phyloP scores from a whole-genome alignment of 2,888 invertebrate species.

The Parnassius glacialis region DNA sequence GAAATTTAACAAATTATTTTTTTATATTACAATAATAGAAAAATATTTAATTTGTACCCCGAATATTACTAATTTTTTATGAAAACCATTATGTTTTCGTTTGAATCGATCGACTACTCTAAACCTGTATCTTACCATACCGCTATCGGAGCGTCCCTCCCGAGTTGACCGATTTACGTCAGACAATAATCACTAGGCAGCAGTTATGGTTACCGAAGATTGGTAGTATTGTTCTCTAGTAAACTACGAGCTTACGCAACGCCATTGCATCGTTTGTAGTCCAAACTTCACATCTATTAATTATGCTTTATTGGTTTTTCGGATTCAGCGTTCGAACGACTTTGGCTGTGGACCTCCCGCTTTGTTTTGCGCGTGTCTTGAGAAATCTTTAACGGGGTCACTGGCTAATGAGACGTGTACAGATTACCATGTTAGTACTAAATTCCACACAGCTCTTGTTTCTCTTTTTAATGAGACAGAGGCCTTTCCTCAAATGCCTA shows the following conservation, averaged over 20 bases:
- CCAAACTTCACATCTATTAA: conserved; percentile 66
- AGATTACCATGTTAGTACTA: conserved; percentile 32
- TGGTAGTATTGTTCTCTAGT: conserved; percentile 42
- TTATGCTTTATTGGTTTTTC: conserved; percentile 57
- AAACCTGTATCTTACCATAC: conserved; percentile 8
- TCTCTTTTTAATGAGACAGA: conserved; percentile 17
- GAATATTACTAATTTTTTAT: no score
- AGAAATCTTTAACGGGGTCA: conserved; percentile 46
- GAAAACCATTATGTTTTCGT: no score
- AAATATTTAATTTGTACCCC: no score
- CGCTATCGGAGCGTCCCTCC: conserved; percentile 46
- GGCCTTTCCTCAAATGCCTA: conserved; percentile 4
- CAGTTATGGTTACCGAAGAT: conserved; percentile 46
- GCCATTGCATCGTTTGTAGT: conserved; percentile 41
- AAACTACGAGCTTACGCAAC: conserved; percentile 39
- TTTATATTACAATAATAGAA: no score
- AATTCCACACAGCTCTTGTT: conserved; percentile 21
- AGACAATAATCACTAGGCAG: conserved; percentile 63
- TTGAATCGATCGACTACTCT: background rate
- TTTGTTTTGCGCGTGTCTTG: conserved; percentile 49
- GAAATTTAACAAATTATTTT: no score
- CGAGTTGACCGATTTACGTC: conserved; percentile 67
- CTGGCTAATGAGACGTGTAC: conserved; percentile 39
- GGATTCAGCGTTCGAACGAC: conserved; percentile 29
- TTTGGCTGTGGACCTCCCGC: conserved; percentile 32